Evolutionary conservation across 1,140 invertebrate species (phyloP), one percentile per base, ranked within the genome.

Genomic region (Anadara kagoshimensis): DNA sequence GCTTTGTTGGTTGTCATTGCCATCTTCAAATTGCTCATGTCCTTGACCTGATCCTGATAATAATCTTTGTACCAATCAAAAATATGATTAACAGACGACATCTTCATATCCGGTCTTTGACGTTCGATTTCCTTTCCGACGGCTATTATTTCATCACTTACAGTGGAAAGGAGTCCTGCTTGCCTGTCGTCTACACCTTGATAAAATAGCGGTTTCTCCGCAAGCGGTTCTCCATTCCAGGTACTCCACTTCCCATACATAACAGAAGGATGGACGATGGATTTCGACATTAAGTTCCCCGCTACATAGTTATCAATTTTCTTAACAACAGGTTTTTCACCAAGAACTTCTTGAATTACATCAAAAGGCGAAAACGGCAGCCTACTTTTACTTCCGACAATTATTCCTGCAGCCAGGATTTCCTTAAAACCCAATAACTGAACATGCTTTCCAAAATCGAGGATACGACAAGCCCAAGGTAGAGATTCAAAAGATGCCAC

Each of bases 391-490:
- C 78, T 47, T 1, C 80, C 71, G 12, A 43, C 47, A 14, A 82
- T 67, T 10, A 81, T 53, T n/a, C 78, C 66, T 47, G 66, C 72
- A 10, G 64, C 61, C 1, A 85, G 51, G 0, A 73, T 68, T 47
- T 83, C 75, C 59, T 84, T 83, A 43, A 67, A 67, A 10, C 75
- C 78, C 0, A 80, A 62, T 53, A 85, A 58, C n/a, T 79, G 68
- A 43, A 80, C 78, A 24, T 62, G 53, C 41, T 63, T 76, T n/a
- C 77, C 82, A 63, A 78, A 84, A 44, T 79, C 75, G 14, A 73
- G 10, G 43, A 85, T 78, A 59, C 79, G 68, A 64, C 78, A 78
- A 16, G 77, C 82, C 80, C 82, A 85, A 20, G 83, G 83, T 14
- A 83, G 65, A 0, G 77, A 73, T 47, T 83, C 83, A 26, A 78